These are phyloP conservation scores for Caiman crocodilus DNA, from an alignment of 2,797 vertebrate species.

Conservation along the genomic window DNA sequence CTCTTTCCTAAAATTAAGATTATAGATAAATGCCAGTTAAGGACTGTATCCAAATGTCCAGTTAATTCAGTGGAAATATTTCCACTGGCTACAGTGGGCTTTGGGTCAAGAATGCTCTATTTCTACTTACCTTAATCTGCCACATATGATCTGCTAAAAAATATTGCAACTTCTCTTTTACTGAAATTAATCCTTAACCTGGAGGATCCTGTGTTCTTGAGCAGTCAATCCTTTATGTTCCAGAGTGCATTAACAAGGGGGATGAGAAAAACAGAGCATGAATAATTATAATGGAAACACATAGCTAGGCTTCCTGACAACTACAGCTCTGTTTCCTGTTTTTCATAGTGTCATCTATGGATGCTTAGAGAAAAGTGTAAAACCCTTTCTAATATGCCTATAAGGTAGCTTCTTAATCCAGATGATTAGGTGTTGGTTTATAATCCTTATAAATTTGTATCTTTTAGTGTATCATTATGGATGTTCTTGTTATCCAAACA, in stretches of 20 bases:
- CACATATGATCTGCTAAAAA: not conserved
- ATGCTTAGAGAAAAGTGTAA: slow-evolving; percentile 44
- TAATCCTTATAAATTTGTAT: not conserved
- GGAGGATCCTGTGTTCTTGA: slow-evolving; percentile 40
- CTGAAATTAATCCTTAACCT: slow-evolving; percentile 41
- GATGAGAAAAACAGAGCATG: slow-evolving; percentile 59
- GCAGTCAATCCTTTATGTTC: slow-evolving; percentile 32
- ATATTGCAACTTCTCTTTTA: not conserved
- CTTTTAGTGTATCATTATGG: not conserved
- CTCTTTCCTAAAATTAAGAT: slow-evolving; percentile 25
- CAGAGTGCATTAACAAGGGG: slow-evolving; percentile 30
- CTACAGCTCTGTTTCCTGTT: slow-evolving; percentile 22
- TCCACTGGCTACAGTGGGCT: slow-evolving; percentile 23
- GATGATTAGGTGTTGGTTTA: slow-evolving; percentile 4
- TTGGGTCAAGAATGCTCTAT: slow-evolving; percentile 49
- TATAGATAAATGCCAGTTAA: not conserved
- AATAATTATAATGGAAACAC: slow-evolving; percentile 54
- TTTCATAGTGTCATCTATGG: slow-evolving; percentile 22
- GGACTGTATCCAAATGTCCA: not conserved
- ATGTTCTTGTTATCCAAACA: not conserved
- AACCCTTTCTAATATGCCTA: slow-evolving; percentile 19
- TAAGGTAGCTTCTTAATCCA: slow-evolving; percentile 33
- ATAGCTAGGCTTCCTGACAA: slow-evolving; percentile 48
- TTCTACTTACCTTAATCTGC: slow-evolving; percentile 27
- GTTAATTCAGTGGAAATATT: slow-evolving; percentile 63